Evolutionary conservation across 2,888 invertebrate genomes (phyloP), one percentile per base, ranked within the genome.

Genomic region (Pseudoips prasinana): DNA sequence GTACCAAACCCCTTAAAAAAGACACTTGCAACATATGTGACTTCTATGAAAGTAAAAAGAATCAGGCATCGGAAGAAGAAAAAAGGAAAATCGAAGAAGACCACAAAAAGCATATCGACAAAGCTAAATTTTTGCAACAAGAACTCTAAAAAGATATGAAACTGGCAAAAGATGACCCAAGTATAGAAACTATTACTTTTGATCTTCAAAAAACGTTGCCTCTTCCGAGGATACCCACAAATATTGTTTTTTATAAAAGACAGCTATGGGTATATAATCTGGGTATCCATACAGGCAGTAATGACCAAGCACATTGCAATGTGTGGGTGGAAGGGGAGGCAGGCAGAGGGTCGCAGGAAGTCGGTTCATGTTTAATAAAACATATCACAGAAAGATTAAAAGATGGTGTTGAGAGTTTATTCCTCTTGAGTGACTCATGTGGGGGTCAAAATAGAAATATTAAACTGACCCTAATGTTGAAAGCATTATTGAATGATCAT

Each of bases 371-470:
- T 29, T 25, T 53, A n/a, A 39, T 31, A 8, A 45, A 42, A 20
- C 35, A 38, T 34, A 19, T 50, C 10, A 32, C 25, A 25, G 33
- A 41, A 25, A 43, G 14, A 8, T 26, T 45, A 19, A 33, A 40
- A 3, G 20, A 22, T 32, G 24, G 31, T 28, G 23, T 37, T 31
- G 24, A 25, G 20, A 22, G 7, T 29, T 39, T 10, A 35, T 29
- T 22, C n/a, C 30, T 10, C 23, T 53, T 17, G 22, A 29, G 25
- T 8, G 46, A 51, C 30, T 48, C 46, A 3, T 54, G 54, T 25
- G 54, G 52, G 1, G 46, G 53, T 8, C 55, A 43, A 30, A 58
- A 56, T 32, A 33, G 46, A 8, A 55, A 47, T 10, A 54, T 54
- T 9, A 57, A 53, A 36, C 14, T 59, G 17, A 35, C 35, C 7